These are phyloP conservation scores for Drosophila neotestacea DNA, from an alignment of 2,888 invertebrate genomes.

Conservation along the genomic window DNA sequence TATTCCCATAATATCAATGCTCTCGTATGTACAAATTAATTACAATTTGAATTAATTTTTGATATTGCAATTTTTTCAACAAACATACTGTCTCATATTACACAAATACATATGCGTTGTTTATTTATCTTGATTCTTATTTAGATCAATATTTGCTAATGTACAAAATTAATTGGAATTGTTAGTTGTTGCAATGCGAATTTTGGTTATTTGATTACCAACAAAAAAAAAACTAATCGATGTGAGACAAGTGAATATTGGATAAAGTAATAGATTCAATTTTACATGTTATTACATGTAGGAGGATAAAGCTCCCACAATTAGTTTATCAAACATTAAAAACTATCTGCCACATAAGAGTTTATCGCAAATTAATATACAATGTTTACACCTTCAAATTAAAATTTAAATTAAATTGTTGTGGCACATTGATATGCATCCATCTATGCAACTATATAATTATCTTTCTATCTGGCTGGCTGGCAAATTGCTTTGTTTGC, in stretches of 20 bases:
- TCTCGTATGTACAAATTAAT: constrained; percentile 56
- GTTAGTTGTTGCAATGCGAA: constrained; percentile 35
- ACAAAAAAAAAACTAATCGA: constrained; percentile 7
- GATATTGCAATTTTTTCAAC: constrained; percentile 37
- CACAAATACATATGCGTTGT: constrained; percentile 1
- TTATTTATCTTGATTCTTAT: constrained; percentile 34
- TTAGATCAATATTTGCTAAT: constrained; percentile 64
- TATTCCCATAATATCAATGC: constrained; percentile 16
- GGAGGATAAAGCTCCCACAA: too few species aligned
- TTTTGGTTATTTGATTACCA: constrained; percentile 27
- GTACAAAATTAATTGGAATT: constrained; percentile 65
- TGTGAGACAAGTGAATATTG: neutral
- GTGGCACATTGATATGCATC: constrained; percentile 17
- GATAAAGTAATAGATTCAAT: neutral
- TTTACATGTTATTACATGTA: too few species aligned
- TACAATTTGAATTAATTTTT: constrained; percentile 74
- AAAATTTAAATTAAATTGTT: constrained; percentile 59
- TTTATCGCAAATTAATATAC: constrained; percentile 45
- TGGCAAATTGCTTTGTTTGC: constrained; percentile 57
- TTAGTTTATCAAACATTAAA: too few species aligned
- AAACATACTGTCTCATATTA: neutral
- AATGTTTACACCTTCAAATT: constrained; percentile 46
- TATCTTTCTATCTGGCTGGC: constrained; percentile 4
- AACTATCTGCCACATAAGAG: neutral
- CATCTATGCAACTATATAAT: neutral